Base-by-base conservation (phyloP, 2,113 vertebrate species). In the Myxocyprinus asiaticus region DNA sequence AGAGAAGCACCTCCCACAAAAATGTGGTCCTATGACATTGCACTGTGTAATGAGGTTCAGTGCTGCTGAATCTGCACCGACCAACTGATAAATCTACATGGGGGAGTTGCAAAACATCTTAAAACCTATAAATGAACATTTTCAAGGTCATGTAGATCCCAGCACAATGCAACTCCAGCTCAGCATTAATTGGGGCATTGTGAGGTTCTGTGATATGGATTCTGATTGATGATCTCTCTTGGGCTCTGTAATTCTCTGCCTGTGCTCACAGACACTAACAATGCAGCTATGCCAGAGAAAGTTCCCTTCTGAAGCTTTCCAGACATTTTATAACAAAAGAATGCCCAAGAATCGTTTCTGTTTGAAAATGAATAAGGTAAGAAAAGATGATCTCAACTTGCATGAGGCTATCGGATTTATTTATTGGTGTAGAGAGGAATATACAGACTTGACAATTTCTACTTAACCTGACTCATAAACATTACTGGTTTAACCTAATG, bases 251-350 rank as follows among this genome's bases (percentile, higher is more conserved):
- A 82, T 64, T 67, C 79, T 78, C 68, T 47, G 9, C 55, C 65
- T 15, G 1, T 33, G 22, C 76, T 86, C 81, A 81, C 56, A 83
- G 81, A 79, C 75, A 17, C 3, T n/a, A n/a, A 79, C 66, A 79
- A 67, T 65, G 67, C 74, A 48, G 2, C 43, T 61, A 8, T 17
- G 64, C 55, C 45, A 64, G 53, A 61, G 76, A 62, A 65, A 48
- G 44, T 59, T 64, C 76, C 6, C 17, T 61, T 53, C 7, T 45
- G 12, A 77, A 15, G 62, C 8, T n/a, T 63, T 50, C 67, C 65
- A 56, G 45, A 5, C 22, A 33, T 14, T 48, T 62, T 48, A 14
- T 51, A 43, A 62, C 47, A 5, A 55, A 12, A 42, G 10, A 44
- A 48, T 47, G 15, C 7, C n/a, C 4, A 2, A 15, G 8, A 70